phyloP scores from a whole-genome alignment of 1,140 invertebrate species.

The Palaemon carinicauda region DNA sequence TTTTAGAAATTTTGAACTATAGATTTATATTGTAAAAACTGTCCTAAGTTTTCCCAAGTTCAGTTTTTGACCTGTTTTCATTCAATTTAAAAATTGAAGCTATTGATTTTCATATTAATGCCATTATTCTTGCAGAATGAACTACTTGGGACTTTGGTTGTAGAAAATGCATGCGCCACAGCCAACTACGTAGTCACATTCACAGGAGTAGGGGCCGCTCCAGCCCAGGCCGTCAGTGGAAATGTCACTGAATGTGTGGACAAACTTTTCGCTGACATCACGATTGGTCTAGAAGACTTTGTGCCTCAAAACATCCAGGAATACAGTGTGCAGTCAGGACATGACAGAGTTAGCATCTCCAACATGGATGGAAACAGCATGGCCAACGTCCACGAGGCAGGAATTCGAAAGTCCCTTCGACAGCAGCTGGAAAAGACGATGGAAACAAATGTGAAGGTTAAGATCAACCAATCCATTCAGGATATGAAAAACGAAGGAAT shows the following conservation, averaged over 20 bases:
- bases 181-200: not conserved
- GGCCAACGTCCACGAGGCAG: not conserved
- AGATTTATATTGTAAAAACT: too few relatives aligned
- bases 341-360: not conserved
- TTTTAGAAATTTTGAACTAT: too few relatives aligned
- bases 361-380: not conserved
- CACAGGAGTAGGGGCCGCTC: not conserved
- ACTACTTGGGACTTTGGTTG: not conserved
- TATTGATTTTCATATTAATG: too few relatives aligned
- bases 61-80: too few relatives aligned
- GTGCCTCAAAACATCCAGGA: constrained; percentile 6
- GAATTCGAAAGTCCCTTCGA: not conserved
- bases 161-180: not conserved
- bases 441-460: too few relatives aligned
- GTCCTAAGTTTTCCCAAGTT: too few relatives aligned
- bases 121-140: not conserved
- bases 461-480: too few relatives aligned
- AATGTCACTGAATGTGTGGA: not conserved
- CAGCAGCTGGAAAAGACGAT: not conserved
- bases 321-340: not conserved
- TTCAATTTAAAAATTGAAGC: too few relatives aligned
- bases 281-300: not conserved
- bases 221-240: not conserved
- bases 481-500: too few relatives aligned
- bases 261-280: constrained; percentile 25